These are phyloP conservation scores for Cryptotis parvus DNA, from an alignment of 2,113 vertebrate species.

Conservation along the genomic window DNA sequence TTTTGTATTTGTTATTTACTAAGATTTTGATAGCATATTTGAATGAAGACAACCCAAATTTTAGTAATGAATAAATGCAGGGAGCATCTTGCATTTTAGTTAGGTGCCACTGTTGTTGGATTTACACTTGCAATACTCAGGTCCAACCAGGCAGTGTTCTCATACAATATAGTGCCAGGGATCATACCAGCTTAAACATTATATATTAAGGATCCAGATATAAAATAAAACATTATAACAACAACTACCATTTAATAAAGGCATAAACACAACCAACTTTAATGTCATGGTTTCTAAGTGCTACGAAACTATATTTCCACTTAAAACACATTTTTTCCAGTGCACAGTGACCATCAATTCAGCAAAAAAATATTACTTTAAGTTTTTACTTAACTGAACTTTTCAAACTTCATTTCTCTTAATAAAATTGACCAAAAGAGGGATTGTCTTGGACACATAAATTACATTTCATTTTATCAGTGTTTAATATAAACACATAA, in stretches of 20 bases:
- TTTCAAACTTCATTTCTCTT: neutral
- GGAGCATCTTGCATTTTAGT: too few species aligned
- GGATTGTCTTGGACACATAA: neutral
- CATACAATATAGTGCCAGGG: too few species aligned
- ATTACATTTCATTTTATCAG: neutral
- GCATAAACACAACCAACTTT: neutral
- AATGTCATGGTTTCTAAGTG: neutral
- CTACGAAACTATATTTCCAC: neutral
- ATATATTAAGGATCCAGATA: too few species aligned
- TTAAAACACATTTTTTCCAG: neutral
- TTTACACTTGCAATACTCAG: too few species aligned
- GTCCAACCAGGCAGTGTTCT: too few species aligned
- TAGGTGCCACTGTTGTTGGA: too few species aligned
- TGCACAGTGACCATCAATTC: neutral
- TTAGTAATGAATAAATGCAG: slow-evolving; percentile 2
- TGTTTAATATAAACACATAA: neutral
- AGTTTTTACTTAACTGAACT: neutral
- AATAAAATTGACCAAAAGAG: neutral
- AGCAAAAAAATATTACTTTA: neutral
- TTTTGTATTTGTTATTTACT: too few species aligned
- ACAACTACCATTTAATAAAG: neutral
- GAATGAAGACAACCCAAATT: neutral
- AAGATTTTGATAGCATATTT: neutral
- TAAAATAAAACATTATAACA: neutral
- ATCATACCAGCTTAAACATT: too few species aligned